phyloP scores from a whole-genome alignment of 2,113 vertebrate species.

The Corythornis cristatus region DNA sequence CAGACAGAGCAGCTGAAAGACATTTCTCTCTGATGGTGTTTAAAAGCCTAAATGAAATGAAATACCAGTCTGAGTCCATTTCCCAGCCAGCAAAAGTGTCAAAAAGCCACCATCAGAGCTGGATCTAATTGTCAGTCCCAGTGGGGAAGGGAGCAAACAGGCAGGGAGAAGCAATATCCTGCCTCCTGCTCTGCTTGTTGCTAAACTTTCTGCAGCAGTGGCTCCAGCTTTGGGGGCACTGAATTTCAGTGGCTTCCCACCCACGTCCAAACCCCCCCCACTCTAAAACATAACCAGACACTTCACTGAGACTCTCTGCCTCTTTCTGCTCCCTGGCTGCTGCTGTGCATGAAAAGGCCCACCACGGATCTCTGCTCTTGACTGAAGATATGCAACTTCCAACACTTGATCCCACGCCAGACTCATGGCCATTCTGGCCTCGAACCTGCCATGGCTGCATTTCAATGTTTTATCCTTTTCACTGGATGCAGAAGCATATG shows the following conservation, averaged over 20 bases:
- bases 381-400: not conserved
- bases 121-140: constrained; percentile 47
- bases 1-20: constrained; percentile 23
- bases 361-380: not conserved
- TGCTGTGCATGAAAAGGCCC: not conserved
- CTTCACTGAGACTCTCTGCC: not conserved
- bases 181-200: constrained; percentile 19
- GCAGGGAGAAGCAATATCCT: not conserved
- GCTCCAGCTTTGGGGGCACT: constrained; percentile 1
- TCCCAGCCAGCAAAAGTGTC: constrained; percentile 40
- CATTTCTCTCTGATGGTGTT: constrained; percentile 43
- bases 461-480: not conserved
- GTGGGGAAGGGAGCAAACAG: not conserved
- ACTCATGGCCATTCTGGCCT: not conserved
- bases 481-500: not conserved
- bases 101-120: constrained; percentile 52
- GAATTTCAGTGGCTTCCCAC: not conserved
- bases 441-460: not conserved
- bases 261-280: not conserved
- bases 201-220: constrained; percentile 29
- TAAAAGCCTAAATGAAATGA: constrained; percentile 55
- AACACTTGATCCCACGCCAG: not conserved
- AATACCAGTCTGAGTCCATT: constrained; percentile 38
- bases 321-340: not conserved
- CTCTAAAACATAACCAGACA: not conserved